Conservation (phyloP, 1,140 invertebrate genomes). For the Mactra quadrangularis region DNA sequence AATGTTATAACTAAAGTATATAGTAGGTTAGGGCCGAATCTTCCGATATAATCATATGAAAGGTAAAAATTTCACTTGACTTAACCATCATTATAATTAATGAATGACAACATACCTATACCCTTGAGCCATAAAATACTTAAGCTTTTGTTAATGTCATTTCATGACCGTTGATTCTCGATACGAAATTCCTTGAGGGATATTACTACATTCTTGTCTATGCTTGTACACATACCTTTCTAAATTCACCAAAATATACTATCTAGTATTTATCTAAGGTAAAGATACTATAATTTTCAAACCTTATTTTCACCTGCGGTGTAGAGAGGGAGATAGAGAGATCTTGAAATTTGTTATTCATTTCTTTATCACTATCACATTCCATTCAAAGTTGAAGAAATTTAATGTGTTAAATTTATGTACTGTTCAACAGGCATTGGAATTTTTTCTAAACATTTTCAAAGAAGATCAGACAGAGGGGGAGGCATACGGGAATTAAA, state of each 20-base stretch:
- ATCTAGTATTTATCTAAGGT: not conserved
- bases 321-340: no score
- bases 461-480: no score
- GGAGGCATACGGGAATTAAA: no score
- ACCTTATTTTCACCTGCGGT: no score
- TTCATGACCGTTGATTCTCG: conserved; percentile 2
- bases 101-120: conserved; percentile 10
- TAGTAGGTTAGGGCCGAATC: not conserved
- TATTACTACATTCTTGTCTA: conserved; percentile 28
- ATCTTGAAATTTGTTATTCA: no score
- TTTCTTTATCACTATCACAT: no score
- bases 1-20: no score
- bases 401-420: no score
- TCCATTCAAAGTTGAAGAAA: no score
- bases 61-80: conserved; percentile 17
- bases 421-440: no score
- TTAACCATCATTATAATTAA: not conserved
- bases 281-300: no score
- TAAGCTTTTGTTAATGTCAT: conserved; percentile 17
- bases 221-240: conserved; percentile 16
- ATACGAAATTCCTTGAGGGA: not conserved
- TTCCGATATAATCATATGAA: not conserved
- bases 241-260: conserved; percentile 15
- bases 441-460: no score
- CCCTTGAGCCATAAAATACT: conserved; percentile 19